Base-by-base conservation (phyloP, 1,140 invertebrate species). In the Manduca sexta region DNA sequence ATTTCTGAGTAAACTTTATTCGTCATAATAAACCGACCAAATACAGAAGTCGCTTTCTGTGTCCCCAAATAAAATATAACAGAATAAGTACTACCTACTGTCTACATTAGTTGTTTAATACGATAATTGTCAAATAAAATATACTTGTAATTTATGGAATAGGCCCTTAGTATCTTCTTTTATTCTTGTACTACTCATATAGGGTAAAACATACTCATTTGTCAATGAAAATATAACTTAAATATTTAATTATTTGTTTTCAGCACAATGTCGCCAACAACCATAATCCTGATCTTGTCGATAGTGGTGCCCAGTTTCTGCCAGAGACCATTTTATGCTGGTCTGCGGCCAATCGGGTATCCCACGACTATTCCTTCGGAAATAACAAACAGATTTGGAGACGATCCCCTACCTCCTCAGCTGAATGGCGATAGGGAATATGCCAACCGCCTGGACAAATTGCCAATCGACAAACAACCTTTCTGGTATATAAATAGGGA, bases 401-500 rank as follows among this genome's bases (percentile, higher is more conserved):
- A 40, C n/a, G 26, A 49, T 10, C 7, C 30, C 2, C 29, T 59
- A 18, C 50, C 53, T 38, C 50, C 57, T 6, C 42, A 53, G 17
- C 64, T 80, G 3, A 72, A 73, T 18, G 77, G 78, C 0, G 84
- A 86, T 48, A 64, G 37, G 33, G 57, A 64, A 6, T 69, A 64
- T 17, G 64, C 84, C 2, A 53, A 81, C 13, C 50, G 68, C 29
- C 44, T 86, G 0, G 71, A 51, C 14, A 49, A 48, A 11, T 38
- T 84, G 49, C 84, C 84, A 5, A 13, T 54, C 35, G 78, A 86
- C 26, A 60, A 75, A 12, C 76, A 72, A 45, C 85, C 86, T 1
- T 86, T 86, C 51, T 87, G 81, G 83, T 77, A 77, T 42, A 18
- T 86, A 30, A 87, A 69, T 29, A 45, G 38, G 17, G 34, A 56